phyloP scores from a whole-genome alignment of 2,888 invertebrate genomes.

The Saturnia japonica region DNA sequence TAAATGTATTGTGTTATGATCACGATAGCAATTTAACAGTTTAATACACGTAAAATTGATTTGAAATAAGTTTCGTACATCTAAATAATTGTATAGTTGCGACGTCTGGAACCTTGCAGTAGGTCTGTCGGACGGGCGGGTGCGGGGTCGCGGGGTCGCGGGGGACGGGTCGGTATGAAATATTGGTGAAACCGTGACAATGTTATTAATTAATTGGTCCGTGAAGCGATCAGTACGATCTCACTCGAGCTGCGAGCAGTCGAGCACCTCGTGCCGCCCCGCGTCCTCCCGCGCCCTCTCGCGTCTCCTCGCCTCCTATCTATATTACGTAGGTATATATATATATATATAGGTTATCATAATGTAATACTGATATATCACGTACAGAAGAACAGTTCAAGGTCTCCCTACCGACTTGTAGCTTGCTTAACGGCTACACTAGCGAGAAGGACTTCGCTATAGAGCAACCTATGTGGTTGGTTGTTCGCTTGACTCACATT shows the following conservation, averaged over 20 bases:
- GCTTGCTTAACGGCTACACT: no score
- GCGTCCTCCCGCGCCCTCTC: not conserved
- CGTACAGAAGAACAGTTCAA: not conserved
- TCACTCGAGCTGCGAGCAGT: no score
- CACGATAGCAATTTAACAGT: conserved; percentile 10
- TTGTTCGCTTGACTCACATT: no score
- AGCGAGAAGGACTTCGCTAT: no score
- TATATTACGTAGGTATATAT: no score
- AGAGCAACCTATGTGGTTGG: no score
- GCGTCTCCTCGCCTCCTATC: not conserved
- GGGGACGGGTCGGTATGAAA: not conserved
- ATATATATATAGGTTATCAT: not conserved
- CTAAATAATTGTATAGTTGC: not conserved
- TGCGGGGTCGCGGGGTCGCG: no score
- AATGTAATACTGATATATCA: not conserved
- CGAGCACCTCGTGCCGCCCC: no score
- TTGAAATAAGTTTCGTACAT: not conserved
- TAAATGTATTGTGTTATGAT: not conserved
- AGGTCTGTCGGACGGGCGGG: no score
- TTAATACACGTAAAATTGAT: conserved; percentile 18
- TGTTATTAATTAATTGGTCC: not conserved
- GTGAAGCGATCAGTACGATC: not conserved
- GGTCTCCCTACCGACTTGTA: not conserved
- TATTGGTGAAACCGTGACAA: not conserved
- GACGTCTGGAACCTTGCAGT: not conserved